Base-by-base conservation (phyloP, 2,888 invertebrate genomes). In the Euplexia lucipara region DNA sequence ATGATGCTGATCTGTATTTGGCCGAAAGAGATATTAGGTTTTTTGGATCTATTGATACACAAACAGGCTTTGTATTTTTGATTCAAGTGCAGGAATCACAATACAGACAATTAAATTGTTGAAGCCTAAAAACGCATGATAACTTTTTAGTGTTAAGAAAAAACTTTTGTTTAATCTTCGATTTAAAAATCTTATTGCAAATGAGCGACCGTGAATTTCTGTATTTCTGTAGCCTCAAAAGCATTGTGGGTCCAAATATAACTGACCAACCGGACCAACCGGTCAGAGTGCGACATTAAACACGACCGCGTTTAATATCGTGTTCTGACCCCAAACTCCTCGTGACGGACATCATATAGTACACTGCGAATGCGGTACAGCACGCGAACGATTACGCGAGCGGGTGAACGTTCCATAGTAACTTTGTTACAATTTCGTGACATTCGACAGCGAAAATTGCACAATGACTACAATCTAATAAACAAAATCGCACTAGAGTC, bases 241-340 rank as follows among this genome's bases (percentile, higher is more conserved):
- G 62, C 64, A 72, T 79, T 74, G 74, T 75, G 59, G 47, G 60
- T 75, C 79, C 78, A 74, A 84, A 88, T 83, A 82, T 84, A 83
- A 78, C 74, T 79, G 86, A 89, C 89, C 86, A 26, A 26, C 26
- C 26, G 26, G 86, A 89, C 89, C 86, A 26, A 26, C 26, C 26
- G 26, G 26, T 26, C 26, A 26, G 26, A 26, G 26, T 5, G 2
- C 26, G 26, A 26, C 5, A 26, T 26, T 26, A 5, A 26, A 26
- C 26, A 26, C n/a, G 87, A 88, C 91, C 87, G 81, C 87, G 84
- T 88, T 87, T 86, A 39, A 85, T 86, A 74, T 85, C 88, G 86
- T 85, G 88, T 86, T 86, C 81, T 89, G 90, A 91, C 90, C 90
- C 86, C 86, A 86, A 89, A 88, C 83, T 85, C 81, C 89, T 92